Percentiles rank a stretch among this genome's conserved stretches.
Evolutionary conservation across 2,888 invertebrate genomes (phyloP).

Genomic region (Perdita meconis): DNA sequence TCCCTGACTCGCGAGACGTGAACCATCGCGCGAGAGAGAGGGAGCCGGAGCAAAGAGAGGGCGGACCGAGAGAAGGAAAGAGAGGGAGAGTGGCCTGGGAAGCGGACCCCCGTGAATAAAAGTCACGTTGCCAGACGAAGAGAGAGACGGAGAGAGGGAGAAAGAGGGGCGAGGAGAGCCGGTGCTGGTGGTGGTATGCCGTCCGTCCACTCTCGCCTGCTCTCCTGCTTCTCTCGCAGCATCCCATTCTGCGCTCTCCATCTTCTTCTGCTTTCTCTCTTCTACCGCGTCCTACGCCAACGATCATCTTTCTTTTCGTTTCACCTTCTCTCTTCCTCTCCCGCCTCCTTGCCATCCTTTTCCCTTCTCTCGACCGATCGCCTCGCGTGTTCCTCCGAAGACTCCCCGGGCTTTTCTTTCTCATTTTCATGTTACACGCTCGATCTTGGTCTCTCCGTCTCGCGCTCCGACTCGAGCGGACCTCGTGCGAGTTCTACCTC

Average conservation of each 20-base stretch:
- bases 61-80: constrained; percentile 8
- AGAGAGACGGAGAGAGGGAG: constrained; percentile 29
- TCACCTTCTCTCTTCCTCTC: constrained; percentile 9
- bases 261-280: constrained; percentile 14
- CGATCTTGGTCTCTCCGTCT: constrained; percentile 31
- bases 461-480: constrained; percentile 22
- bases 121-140: constrained; percentile 71
- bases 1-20: constrained; percentile 58
- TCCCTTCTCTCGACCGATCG: not conserved
- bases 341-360: not conserved
- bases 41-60: constrained; percentile 2
- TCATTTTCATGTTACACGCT: constrained; percentile 34
- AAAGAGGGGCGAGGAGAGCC: constrained; percentile 9
- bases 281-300: constrained; percentile 20
- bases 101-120: constrained; percentile 76
- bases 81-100: constrained; percentile 48
- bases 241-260: constrained; percentile 61
- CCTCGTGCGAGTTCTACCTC: constrained; percentile 42
- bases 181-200: constrained; percentile 81
- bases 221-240: constrained; percentile 66
- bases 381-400: constrained; percentile 31
- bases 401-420: constrained; percentile 31
- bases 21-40: constrained; percentile 47
- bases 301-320: constrained; percentile 20
- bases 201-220: constrained; percentile 84